A percentile compares a stretch with the other conserved stretches of the same genome.
phyloP scores from a whole-genome alignment of 2,113 vertebrate species.

The Dromiciops gliroides region DNA sequence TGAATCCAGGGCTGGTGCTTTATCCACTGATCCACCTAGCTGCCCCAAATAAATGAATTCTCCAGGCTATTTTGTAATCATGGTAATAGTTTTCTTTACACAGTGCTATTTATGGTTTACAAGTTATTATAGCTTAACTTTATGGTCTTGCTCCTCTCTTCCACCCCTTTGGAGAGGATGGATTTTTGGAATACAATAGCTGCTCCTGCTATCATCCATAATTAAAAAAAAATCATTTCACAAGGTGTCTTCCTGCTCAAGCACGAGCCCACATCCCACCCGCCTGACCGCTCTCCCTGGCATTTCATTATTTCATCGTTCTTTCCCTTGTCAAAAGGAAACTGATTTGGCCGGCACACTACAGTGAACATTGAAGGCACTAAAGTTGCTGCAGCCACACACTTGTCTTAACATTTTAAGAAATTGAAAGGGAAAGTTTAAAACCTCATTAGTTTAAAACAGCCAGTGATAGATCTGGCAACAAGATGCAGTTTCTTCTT shows the following conservation, averaged over 20 bases:
- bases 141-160: not conserved
- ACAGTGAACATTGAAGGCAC: not conserved
- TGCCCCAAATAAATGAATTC: not conserved
- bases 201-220: not conserved
- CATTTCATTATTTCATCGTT: slow-evolving; percentile 20
- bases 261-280: not conserved
- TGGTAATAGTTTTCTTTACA: not conserved
- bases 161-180: slow-evolving; percentile 49
- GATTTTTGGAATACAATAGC: slow-evolving; percentile 23
- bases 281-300: not conserved
- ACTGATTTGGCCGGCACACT: not conserved
- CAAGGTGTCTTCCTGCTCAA: not conserved
- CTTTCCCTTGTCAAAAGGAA: slow-evolving; percentile 7
- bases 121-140: not conserved
- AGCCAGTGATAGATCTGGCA: not conserved
- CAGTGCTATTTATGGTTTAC: not conserved
- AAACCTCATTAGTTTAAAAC: not conserved
- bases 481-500: not conserved
- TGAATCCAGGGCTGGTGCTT: too few species aligned
- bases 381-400: not conserved
- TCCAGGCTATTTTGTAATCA: not conserved
- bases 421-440: not conserved
- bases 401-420: not conserved
- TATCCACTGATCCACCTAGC: too few species aligned
- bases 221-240: not conserved